Evolutionary conservation across 1,140 invertebrate species (phyloP).

Genomic region (Brevipalpus yothersi): DNA sequence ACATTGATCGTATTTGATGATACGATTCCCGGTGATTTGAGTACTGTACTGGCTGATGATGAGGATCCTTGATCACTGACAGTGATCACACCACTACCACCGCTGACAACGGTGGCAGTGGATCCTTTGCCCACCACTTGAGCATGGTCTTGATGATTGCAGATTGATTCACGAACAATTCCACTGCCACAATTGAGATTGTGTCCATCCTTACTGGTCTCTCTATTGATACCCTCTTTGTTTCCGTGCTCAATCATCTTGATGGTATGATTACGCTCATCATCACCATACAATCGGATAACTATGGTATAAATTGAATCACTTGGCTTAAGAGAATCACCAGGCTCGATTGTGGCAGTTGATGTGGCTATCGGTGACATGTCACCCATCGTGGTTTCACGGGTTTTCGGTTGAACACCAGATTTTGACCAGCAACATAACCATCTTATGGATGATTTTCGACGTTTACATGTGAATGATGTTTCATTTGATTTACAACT

Average conservation of each 20-base stretch:
- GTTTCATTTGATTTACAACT: too few relatives aligned
- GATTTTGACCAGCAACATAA: too few relatives aligned
- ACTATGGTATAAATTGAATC: conserved; percentile 60
- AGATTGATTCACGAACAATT: too few relatives aligned
- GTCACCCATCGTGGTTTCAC: not conserved
- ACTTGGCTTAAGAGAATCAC: conserved; percentile 7
- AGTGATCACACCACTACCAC: not conserved
- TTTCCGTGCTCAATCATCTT: not conserved
- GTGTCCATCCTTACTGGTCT: not conserved
- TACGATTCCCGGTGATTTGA: not conserved
- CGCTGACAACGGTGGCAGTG: not conserved
- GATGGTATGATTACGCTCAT: not conserved
- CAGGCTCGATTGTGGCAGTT: not conserved
- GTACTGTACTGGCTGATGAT: not conserved
- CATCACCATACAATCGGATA: conserved; percentile 40
- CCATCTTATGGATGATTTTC: too few relatives aligned
- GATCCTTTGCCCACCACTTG: not conserved
- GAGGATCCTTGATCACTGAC: not conserved
- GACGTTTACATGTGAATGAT: too few relatives aligned
- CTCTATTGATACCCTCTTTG: not conserved
- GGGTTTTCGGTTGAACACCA: not conserved
- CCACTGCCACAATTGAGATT: not conserved
- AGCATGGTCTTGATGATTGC: too few relatives aligned
- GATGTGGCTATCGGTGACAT: not conserved
- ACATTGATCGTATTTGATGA: not conserved